Percentiles rank a stretch among this genome's conserved stretches.
These are phyloP conservation scores for Monoplex corrugatus DNA, from an alignment of 2,888 invertebrate species.

Conservation along the genomic window DNA sequence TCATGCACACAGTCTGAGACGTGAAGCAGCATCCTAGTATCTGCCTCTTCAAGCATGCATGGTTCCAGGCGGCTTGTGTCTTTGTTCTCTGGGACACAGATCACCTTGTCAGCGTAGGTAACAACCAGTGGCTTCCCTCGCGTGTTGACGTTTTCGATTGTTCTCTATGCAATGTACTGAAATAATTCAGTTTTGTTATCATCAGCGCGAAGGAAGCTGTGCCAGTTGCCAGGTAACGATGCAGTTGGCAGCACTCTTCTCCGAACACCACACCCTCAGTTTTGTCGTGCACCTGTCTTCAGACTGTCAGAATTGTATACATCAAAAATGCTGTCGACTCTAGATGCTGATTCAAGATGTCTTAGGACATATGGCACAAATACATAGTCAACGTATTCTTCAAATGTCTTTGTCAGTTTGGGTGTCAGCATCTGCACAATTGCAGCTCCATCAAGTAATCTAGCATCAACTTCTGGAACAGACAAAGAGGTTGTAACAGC, in stretches of 20 bases:
- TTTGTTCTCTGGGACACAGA: too few species aligned
- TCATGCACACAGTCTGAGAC: too few species aligned
- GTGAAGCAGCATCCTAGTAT: too few species aligned
- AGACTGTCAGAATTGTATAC: not conserved
- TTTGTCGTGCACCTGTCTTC: not conserved
- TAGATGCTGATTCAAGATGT: not conserved
- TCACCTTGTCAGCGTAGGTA: not conserved
- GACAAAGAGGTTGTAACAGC: not conserved
- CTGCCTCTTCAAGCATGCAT: too few species aligned
- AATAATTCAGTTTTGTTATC: not conserved
- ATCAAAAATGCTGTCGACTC: not conserved
- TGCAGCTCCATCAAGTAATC: not conserved
- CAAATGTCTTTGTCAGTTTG: not conserved
- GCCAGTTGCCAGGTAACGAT: not conserved
- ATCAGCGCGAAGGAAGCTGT: not conserved
- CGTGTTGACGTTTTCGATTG: not conserved
- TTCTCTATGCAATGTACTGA: not conserved
- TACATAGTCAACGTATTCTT: not conserved
- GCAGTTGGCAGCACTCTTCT: not conserved
- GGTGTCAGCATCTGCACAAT: not conserved
- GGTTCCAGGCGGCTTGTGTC: too few species aligned
- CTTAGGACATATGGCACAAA: not conserved
- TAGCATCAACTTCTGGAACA: not conserved
- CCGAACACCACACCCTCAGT: not conserved
- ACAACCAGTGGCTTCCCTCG: not conserved